Conservation (phyloP, 2,888 invertebrate genomes). For the Macrosiphum euphorbiae region DNA sequence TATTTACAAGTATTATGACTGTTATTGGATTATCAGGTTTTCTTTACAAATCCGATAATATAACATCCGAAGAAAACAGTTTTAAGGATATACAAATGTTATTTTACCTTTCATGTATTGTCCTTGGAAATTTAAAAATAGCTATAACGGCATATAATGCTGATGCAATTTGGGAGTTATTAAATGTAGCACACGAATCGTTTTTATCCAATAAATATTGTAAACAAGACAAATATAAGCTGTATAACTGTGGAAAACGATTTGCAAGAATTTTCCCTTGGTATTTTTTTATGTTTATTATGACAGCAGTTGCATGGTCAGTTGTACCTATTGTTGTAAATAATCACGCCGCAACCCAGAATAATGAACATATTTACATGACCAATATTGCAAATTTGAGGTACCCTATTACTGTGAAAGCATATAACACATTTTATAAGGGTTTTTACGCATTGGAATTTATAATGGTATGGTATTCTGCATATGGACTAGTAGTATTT, state of each 20-base stretch:
- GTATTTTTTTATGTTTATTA: background rate
- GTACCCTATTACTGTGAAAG: background rate
- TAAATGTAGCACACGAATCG: background rate
- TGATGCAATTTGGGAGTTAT: background rate
- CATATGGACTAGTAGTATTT: background rate
- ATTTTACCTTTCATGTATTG: constrained; percentile 12
- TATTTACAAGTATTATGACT: background rate
- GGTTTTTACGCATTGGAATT: background rate
- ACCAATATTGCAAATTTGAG: background rate
- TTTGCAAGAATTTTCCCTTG: background rate
- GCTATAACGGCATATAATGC: background rate
- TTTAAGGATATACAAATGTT: background rate
- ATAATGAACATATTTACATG: background rate
- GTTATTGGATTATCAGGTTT: background rate
- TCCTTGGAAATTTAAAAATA: background rate
- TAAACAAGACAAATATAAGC: background rate
- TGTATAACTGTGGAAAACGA: background rate
- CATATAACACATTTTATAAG: background rate
- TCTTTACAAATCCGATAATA: background rate
- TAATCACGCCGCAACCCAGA: background rate
- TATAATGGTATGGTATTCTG: background rate
- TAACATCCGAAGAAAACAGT: background rate
- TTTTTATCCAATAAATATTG: background rate
- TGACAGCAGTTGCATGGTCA: background rate
- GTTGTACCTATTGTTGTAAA: background rate